Base-by-base conservation (phyloP, 23 tunicate species). In the Corella eumyota region DNA sequence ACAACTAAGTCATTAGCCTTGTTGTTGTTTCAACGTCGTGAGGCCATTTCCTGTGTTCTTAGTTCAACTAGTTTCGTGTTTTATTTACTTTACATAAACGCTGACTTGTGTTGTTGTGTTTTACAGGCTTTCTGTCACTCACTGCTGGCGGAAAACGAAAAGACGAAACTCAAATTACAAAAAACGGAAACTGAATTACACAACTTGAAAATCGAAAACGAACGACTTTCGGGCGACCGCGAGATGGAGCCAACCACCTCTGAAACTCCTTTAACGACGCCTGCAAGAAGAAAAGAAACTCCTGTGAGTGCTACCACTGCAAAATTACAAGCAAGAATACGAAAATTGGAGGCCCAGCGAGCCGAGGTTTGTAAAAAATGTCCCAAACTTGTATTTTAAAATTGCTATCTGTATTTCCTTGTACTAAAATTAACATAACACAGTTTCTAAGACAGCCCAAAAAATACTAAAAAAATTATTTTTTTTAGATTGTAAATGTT, bases 81-180 rank as follows among this genome's bases (percentile, higher is more conserved):
- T 9, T 40, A 40, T 40, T 11, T 40, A 40, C 11, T 40, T 40
- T 40, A 15, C 11, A 40, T 40, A 15, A 40, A 40, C 11, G 48
- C 15, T 15, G 15, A 40, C 11, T 15, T 15, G 15, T 9, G 11
- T 40, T 15, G 15, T 21, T 20, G 31, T 54, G n/a, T 49, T 4
- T 72, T 61, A 27, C 66, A 74, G 80, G 80, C 80, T n/a, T 74
- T 74, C 29, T 74, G 80, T 35, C 62, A 74, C 56, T 71, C 80
- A 13, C 71, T 74, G 5, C 29, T 74, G 70, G 48, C 30, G n/a
- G 80, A 74, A n/a, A 74, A 74, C 57, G 71, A 74, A 25, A 74
- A 74, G 56, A 48, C 49, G 19, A 74, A 74, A 33, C 17, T 19
- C 27, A 31, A 40, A 54, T 40, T 74, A 45, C 29, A 64, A 30